Conservation (phyloP, 2,888 invertebrate genomes). For the Philereme transversata region DNA sequence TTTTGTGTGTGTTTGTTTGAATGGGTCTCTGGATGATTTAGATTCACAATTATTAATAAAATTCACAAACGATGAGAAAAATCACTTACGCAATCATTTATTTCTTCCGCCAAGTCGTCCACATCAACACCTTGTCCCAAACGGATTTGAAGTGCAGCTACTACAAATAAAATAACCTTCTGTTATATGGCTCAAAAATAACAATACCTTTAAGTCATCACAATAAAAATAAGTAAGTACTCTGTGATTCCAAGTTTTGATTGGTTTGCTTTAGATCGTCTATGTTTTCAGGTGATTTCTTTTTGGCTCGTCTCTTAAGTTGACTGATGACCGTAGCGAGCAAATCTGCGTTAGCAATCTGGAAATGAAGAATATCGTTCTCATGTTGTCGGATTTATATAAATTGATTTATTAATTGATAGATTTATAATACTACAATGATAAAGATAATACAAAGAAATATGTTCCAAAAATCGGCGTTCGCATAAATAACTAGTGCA, state of each 20-base stretch:
- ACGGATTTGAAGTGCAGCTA: slow-evolving; percentile 32
- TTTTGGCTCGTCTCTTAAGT: slow-evolving; percentile 38
- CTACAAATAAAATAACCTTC: slow-evolving; percentile 32
- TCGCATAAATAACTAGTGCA: too few species aligned
- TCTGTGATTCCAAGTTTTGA: slow-evolving; percentile 46
- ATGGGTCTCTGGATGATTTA: too few species aligned
- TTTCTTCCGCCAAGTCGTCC: slow-evolving; percentile 4
- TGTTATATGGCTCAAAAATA: not conserved
- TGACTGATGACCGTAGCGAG: slow-evolving; percentile 48
- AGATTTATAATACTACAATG: too few species aligned
- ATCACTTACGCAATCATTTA: slow-evolving; percentile 16
- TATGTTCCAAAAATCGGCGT: too few species aligned
- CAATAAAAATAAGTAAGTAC: slow-evolving; percentile 32
- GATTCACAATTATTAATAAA: too few species aligned
- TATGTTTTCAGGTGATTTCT: slow-evolving; percentile 36
- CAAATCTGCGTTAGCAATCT: slow-evolving; percentile 45
- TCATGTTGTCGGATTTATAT: too few species aligned
- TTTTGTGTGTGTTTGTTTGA: too few species aligned
- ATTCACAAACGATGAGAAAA: not conserved
- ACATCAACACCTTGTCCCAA: slow-evolving; percentile 17
- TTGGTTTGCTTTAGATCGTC: slow-evolving; percentile 45
- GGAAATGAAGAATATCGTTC: slow-evolving; percentile 6
- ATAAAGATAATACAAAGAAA: too few species aligned
- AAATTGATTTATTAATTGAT: too few species aligned
- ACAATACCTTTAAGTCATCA: not conserved